Evolutionary conservation across 1,140 invertebrate species (phyloP).

Genomic region (Heliconius melpomene): DNA sequence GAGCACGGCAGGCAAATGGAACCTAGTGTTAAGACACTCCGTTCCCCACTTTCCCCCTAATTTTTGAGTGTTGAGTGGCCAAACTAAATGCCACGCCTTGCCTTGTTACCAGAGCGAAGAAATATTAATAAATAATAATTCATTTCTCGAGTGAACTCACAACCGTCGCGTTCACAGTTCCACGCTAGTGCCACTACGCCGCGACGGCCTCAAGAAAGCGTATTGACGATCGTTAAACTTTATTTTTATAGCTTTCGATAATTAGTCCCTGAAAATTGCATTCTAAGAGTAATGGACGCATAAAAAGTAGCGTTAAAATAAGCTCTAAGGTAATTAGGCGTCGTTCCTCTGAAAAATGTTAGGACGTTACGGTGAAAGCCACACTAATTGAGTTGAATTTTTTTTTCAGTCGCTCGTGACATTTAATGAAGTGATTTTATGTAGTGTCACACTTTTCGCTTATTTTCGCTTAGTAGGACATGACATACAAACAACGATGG

Average conservation of each 20-base stretch:
- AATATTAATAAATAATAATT: too few relatives aligned
- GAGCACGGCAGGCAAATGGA: too few relatives aligned
- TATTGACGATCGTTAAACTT: conserved; percentile 30
- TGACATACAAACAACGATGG: neutral
- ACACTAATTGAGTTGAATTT: conserved; percentile 36
- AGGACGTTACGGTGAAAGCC: conserved; percentile 26
- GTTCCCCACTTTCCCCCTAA: too few relatives aligned
- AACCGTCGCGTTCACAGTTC: too few relatives aligned
- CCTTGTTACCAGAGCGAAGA: too few relatives aligned
- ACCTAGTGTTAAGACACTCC: too few relatives aligned
- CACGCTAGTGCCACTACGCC: too few relatives aligned
- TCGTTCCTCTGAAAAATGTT: conserved; percentile 43
- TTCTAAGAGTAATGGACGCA: conserved; percentile 43
- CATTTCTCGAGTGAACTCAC: too few relatives aligned
- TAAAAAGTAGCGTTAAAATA: conserved; percentile 54
- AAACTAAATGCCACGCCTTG: too few relatives aligned
- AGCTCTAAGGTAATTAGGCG: conserved; percentile 51
- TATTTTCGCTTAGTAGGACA: neutral
- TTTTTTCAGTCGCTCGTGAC: neutral
- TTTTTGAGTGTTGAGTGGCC: too few relatives aligned
- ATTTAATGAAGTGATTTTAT: neutral
- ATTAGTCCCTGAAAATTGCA: conserved; percentile 55
- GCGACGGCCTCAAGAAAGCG: neutral
- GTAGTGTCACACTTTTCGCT: neutral
- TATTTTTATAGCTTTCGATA: conserved; percentile 47